A percentile compares a stretch with the other conserved stretches of the same genome.
These are phyloP conservation scores for Zonotrichia leucophrys DNA, from an alignment of 2,113 vertebrate genomes.

Conservation along the genomic window DNA sequence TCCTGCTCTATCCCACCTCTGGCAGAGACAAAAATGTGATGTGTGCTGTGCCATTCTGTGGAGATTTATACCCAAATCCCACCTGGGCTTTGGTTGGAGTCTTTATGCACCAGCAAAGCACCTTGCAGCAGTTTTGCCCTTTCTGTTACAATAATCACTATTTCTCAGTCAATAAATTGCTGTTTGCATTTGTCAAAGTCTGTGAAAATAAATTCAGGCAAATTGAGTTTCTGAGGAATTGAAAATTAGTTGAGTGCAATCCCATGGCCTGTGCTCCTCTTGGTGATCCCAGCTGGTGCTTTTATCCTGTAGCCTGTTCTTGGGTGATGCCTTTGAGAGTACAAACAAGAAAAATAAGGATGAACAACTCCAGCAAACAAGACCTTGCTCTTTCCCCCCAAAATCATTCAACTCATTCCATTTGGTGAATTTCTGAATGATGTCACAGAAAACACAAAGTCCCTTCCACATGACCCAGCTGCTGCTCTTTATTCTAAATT, in stretches of 20 bases:
- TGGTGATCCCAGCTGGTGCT: neutral
- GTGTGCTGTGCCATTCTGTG: neutral
- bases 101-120: neutral
- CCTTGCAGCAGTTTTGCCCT: neutral
- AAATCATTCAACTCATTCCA: neutral
- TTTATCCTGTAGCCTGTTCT: neutral
- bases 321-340: neutral
- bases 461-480: neutral
- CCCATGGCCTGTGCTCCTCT: accelerated
- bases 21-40: neutral
- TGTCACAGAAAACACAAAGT: neutral
- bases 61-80: neutral
- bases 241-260: neutral
- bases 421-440: neutral
- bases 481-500: neutral
- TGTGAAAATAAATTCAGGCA: neutral
- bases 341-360: neutral
- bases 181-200: neutral
- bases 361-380: neutral
- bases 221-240: neutral
- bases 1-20: neutral
- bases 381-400: accelerated
- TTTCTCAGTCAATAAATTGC: neutral
- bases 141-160: neutral
- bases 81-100: neutral